These are phyloP conservation scores for Danio aesculapii DNA, from an alignment of 2,797 vertebrate genomes.

Conservation along the genomic window DNA sequence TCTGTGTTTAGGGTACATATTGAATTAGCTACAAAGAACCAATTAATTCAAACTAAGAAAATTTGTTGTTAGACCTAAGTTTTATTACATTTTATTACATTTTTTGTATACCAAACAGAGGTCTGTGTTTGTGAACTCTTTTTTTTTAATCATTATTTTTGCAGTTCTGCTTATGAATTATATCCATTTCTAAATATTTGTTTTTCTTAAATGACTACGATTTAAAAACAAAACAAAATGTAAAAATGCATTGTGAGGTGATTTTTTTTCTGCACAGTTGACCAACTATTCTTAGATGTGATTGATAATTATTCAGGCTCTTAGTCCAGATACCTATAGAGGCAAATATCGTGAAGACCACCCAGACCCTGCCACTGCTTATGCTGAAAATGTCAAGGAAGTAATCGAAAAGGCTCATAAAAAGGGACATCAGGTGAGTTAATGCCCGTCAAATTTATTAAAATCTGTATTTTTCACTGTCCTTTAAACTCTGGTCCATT, in stretches of 20 bases:
- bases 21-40: conserved; percentile 14
- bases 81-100: neutral
- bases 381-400: conserved; percentile 90
- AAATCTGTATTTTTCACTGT: neutral
- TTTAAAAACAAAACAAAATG: no score
- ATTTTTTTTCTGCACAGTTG: conserved; percentile 3
- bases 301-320: conserved; percentile 78
- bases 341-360: conserved; percentile 91
- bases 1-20: neutral
- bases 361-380: conserved; percentile 86
- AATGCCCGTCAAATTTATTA: neutral
- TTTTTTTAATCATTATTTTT: no score
- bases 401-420: conserved; percentile 82
- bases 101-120: no score
- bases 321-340: conserved; percentile 92
- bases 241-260: neutral
- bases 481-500: neutral
- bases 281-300: neutral
- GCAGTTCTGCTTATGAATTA: no score
- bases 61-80: neutral
- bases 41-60: neutral
- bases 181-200: no score
- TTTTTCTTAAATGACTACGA: no score
- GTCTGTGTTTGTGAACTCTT: no score
- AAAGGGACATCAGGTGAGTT: conserved; percentile 85